Conservation (phyloP, 2,888 invertebrate species). For the Cyrtodaria siliqua region DNA sequence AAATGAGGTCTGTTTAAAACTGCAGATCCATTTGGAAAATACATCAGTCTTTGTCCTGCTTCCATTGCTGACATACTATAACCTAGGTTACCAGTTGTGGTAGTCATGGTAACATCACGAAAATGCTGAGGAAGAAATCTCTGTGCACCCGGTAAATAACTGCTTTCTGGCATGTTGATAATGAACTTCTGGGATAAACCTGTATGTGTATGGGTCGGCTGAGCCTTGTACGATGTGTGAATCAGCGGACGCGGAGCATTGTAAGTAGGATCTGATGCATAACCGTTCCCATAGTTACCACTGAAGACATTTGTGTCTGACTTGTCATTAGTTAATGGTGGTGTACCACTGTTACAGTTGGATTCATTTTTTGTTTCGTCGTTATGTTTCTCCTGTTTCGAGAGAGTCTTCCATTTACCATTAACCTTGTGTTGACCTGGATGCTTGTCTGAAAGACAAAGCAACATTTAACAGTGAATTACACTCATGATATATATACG, state of each 20-base stretch:
- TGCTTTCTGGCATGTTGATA: slow-evolving; percentile 74
- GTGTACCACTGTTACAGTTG: slow-evolving; percentile 38
- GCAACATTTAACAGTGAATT: too few species aligned
- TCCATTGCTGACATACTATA: slow-evolving; percentile 21
- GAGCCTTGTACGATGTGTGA: slow-evolving; percentile 62
- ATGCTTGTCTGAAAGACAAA: slow-evolving; percentile 51
- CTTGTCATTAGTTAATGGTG: slow-evolving; percentile 29
- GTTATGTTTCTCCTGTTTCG: background rate
- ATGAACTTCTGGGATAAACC: slow-evolving; percentile 67
- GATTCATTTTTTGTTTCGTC: slow-evolving; percentile 16
- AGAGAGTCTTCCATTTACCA: slow-evolving; percentile 42
- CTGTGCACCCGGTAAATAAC: slow-evolving; percentile 39
- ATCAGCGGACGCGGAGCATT: slow-evolving; percentile 44
- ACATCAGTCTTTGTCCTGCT: slow-evolving; percentile 32
- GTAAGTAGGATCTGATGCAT: slow-evolving; percentile 73
- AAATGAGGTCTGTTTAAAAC: slow-evolving; percentile 28
- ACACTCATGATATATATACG: too few species aligned
- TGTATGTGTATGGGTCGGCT: slow-evolving; percentile 73
- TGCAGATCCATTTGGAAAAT: slow-evolving; percentile 7
- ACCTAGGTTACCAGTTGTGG: slow-evolving; percentile 28
- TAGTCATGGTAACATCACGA: slow-evolving; percentile 38
- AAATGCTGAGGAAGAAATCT: slow-evolving; percentile 44
- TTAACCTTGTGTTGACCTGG: slow-evolving; percentile 15
- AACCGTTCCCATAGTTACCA: slow-evolving; percentile 56
- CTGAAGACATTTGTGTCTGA: slow-evolving; percentile 8